phyloP scores from a whole-genome alignment of 2,888 invertebrate species.

The Torymus tubicola region DNA sequence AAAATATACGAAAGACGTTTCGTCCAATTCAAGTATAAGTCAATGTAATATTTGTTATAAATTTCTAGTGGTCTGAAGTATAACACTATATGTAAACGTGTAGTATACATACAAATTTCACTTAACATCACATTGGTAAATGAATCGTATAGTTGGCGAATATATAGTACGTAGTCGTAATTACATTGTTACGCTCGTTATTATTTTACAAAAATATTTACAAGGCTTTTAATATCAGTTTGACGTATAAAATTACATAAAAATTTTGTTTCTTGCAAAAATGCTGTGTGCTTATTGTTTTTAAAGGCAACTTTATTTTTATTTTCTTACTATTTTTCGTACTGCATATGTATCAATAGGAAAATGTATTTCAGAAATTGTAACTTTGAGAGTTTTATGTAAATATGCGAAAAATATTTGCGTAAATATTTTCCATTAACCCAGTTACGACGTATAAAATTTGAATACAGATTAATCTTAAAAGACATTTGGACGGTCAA shows the following conservation, averaged over 20 bases:
- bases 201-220: slow-evolving; percentile 64
- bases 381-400: slow-evolving; percentile 15
- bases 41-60: slow-evolving; percentile 31
- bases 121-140: slow-evolving; percentile 73
- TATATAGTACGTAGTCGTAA: slow-evolving; percentile 56
- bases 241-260: slow-evolving; percentile 60
- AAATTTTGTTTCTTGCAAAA: slow-evolving; percentile 56
- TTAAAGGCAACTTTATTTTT: slow-evolving; percentile 44
- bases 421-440: slow-evolving; percentile 9
- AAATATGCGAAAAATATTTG: slow-evolving; percentile 23
- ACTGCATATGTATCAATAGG: not conserved
- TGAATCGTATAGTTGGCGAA: slow-evolving; percentile 58
- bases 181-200: slow-evolving; percentile 59
- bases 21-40: slow-evolving; percentile 12
- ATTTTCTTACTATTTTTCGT: slow-evolving; percentile 16
- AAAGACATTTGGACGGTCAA: slow-evolving; percentile 42
- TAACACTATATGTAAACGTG: slow-evolving; percentile 38
- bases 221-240: slow-evolving; percentile 58
- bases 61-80: slow-evolving; percentile 29
- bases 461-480: slow-evolving; percentile 9
- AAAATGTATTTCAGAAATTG: slow-evolving; percentile 26
- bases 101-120: slow-evolving; percentile 59
- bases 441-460: slow-evolving; percentile 26
- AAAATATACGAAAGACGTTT: slow-evolving; percentile 46
- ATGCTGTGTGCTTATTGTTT: slow-evolving; percentile 44